Conservation (phyloP, 1,140 invertebrate genomes). For the Nephila pilipes region DNA sequence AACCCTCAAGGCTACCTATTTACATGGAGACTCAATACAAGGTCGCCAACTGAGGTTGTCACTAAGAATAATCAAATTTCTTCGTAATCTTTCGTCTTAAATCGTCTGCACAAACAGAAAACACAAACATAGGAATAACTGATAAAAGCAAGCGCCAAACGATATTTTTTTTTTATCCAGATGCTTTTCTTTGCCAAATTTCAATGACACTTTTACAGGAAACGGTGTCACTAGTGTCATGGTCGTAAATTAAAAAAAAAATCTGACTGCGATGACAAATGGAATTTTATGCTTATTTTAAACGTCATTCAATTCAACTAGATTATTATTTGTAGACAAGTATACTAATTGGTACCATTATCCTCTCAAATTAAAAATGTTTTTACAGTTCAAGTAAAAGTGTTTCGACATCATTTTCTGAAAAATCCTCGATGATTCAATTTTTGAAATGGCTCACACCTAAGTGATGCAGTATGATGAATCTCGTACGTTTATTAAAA, state of each 20-base stretch:
- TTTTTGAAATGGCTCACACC: no score
- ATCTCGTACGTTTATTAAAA: no score
- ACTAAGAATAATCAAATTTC: conserved; percentile 34
- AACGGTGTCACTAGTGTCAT: conserved; percentile 28
- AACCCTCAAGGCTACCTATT: conserved; percentile 41
- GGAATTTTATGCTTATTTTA: not conserved
- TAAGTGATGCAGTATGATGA: no score
- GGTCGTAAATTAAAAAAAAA: not conserved
- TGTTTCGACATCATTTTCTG: no score
- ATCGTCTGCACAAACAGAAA: conserved; percentile 20
- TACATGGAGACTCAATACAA: conserved; percentile 43
- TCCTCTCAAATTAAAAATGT: no score
- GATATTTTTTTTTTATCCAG: not conserved
- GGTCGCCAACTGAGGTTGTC: conserved; percentile 38
- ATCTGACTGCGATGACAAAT: not conserved
- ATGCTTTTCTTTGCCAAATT: conserved; percentile 4
- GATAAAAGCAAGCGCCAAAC: not conserved
- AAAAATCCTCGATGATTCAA: no score
- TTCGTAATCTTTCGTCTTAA: conserved; percentile 22
- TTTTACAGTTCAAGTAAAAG: no score
- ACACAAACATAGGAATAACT: conserved; percentile 1
- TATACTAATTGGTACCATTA: no score
- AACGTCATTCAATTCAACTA: no score
- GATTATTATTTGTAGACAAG: no score
- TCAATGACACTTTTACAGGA: not conserved